These are phyloP conservation scores for Lasioglossum baleicum DNA, from an alignment of 1,140 invertebrate genomes.

Conservation along the genomic window DNA sequence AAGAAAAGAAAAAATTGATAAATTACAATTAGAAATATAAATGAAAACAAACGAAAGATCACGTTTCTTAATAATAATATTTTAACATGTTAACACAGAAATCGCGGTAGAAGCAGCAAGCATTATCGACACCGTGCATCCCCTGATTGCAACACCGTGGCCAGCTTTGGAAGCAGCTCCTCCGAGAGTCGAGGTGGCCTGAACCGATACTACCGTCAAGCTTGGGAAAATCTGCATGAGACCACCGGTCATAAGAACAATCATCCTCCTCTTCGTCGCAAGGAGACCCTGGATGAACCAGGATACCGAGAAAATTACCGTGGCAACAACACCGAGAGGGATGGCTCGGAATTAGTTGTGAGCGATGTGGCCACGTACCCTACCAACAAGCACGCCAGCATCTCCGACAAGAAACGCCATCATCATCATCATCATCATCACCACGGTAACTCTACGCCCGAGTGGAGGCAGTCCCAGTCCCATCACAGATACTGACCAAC, in stretches of 20 bases:
- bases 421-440: slow-evolving; percentile 93
- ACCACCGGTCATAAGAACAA: slow-evolving; percentile 84
- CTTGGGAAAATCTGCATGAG: slow-evolving; percentile 95
- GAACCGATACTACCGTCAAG: slow-evolving; percentile 92
- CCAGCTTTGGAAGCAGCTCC: slow-evolving; percentile 91
- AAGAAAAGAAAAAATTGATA: no score
- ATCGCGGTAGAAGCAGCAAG: slow-evolving; percentile 85
- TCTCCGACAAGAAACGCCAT: slow-evolving; percentile 86
- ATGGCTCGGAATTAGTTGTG: slow-evolving; percentile 90
- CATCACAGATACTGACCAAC: slow-evolving; percentile 76
- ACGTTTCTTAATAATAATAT: no score
- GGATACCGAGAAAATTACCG: slow-evolving; percentile 79
- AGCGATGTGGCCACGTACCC: slow-evolving; percentile 84
- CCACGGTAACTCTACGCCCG: slow-evolving; percentile 73
- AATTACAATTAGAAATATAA: no score
- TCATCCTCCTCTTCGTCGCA: slow-evolving; percentile 82
- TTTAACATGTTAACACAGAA: no score
- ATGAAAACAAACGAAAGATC: no score
- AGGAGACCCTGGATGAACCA: slow-evolving; percentile 87
- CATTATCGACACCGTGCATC: slow-evolving; percentile 92
- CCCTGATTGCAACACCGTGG: slow-evolving; percentile 93
- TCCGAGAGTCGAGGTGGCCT: slow-evolving; percentile 90
- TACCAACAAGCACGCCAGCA: slow-evolving; percentile 77
- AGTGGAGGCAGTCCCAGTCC: slow-evolving; percentile 75
- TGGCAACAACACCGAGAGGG: slow-evolving; percentile 84